Base-by-base conservation (phyloP, 2,113 vertebrate species). In the Penelope pileata region DNA sequence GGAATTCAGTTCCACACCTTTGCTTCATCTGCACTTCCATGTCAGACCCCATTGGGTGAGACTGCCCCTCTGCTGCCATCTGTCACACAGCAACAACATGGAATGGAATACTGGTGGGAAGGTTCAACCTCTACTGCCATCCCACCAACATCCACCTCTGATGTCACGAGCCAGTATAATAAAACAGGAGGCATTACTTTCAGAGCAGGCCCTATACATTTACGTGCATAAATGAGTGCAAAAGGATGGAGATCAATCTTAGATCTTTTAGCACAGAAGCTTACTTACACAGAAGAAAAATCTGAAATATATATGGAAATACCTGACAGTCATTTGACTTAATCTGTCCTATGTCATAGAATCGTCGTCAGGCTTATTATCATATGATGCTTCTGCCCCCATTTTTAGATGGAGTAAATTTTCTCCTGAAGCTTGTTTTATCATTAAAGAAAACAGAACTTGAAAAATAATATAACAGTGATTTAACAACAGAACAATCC, bases 311-410 rank as follows among this genome's bases (percentile, higher is more conserved):
- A 12, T 66, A 18, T 93, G 74, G 66, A 94, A 92, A 75, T 78
- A 18, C 48, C 91, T 92, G 78, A 94, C 32, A 91, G 74, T 40
- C 34, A 67, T 88, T 94, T 94, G 88, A 95, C 67, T 84, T 93
- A 66, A 91, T 87, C 86, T 76, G 54, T 89, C 86, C 81, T 66
- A 12, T 96, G 83, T 93, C 81, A n/a, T n/a, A n/a, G n/a, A n/a
- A n/a, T n/a, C n/a, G n/a, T n/a, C n/a, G n/a, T n/a, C n/a, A 84
- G 89, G 83, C 73, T 84, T 93, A 92, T 92, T 76, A 43, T 79
- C 58, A 10, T 40, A 64, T 82, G 56, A 93, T 88, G 93, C 92
- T 90, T 93, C 87, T 96, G 47, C 82, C 78, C 67, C 54, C 50
- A 7, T 87, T 94, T 93, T 90, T 80, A 84, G 22, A 63, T 90